These are phyloP conservation scores for Nyctibius bracteatus DNA, from an alignment of 2,113 vertebrate species.

Conservation along the genomic window DNA sequence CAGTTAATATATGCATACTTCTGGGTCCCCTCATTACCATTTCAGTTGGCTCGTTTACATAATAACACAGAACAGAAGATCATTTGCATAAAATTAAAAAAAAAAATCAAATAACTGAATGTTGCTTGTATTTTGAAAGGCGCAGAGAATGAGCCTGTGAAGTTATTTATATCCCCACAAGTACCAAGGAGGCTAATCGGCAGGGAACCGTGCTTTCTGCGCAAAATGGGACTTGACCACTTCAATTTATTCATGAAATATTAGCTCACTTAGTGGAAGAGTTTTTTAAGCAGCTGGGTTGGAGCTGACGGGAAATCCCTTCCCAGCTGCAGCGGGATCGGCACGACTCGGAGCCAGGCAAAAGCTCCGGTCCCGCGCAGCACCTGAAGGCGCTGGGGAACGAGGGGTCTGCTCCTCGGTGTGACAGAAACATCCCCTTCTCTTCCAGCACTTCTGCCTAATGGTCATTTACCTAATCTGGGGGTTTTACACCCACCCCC, in stretches of 20 bases:
- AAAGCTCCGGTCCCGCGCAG: background rate
- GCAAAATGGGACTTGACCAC: slow-evolving; percentile 16
- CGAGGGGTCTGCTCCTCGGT: background rate
- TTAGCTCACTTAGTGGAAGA: background rate
- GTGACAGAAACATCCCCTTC: background rate
- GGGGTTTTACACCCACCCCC: background rate
- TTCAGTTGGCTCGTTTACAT: slow-evolving; percentile 63
- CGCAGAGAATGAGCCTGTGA: background rate
- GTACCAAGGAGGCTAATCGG: background rate
- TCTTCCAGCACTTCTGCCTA: background rate
- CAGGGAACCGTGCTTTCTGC: slow-evolving; percentile 23
- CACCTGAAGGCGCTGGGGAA: slow-evolving; percentile 20
- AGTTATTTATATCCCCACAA: slow-evolving; percentile 28
- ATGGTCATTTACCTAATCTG: background rate
- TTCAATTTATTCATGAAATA: slow-evolving; percentile 28
- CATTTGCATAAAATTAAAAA: slow-evolving; percentile 64
- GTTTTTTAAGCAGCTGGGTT: slow-evolving; percentile 34
- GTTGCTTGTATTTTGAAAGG: slow-evolving; percentile 19
- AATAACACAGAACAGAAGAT: slow-evolving; percentile 55
- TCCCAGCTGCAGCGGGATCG: slow-evolving; percentile 37
- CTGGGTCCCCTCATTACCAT: slow-evolving; percentile 49
- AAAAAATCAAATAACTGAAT: background rate
- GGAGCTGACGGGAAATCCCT: slow-evolving; percentile 33
- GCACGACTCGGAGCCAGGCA: background rate
- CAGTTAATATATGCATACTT: slow-evolving; percentile 58